phyloP scores from a whole-genome alignment of 2,888 invertebrate species.

The Ophraella communa region DNA sequence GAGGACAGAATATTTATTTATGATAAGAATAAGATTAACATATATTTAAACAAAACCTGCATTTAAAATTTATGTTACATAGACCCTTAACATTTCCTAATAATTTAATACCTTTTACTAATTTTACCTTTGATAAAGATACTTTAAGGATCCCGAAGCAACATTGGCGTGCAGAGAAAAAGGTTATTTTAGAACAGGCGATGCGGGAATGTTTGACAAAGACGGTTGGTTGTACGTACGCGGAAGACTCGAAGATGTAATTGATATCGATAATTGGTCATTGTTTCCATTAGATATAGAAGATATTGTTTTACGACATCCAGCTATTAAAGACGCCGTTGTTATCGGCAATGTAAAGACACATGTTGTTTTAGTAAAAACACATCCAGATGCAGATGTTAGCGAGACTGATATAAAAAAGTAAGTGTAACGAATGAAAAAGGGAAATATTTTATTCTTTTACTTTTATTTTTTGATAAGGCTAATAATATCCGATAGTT shows the following conservation, averaged over 20 bases:
- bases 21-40: no score
- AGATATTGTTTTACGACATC: constrained; percentile 48
- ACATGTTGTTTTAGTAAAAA: constrained; percentile 46
- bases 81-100: no score
- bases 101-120: background rate
- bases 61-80: background rate
- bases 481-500: no score
- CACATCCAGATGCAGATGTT: constrained; percentile 37
- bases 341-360: constrained; percentile 45
- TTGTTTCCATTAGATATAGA: constrained; percentile 47
- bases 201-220: constrained; percentile 49
- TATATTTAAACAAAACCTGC: background rate
- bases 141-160: constrained; percentile 46
- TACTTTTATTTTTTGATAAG: no score
- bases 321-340: constrained; percentile 45
- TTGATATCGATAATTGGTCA: constrained; percentile 35
- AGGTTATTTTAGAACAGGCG: constrained; percentile 52
- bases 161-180: constrained; percentile 42
- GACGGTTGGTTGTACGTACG: constrained; percentile 51
- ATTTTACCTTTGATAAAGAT: constrained; percentile 40
- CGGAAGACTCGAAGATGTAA: constrained; percentile 48
- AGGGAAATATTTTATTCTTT: no score
- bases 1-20: no score
- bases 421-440: no score
- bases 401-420: constrained; percentile 39